phyloP scores from a whole-genome alignment of 2,797 vertebrate genomes.

The Arnoldichthys spilopterus region DNA sequence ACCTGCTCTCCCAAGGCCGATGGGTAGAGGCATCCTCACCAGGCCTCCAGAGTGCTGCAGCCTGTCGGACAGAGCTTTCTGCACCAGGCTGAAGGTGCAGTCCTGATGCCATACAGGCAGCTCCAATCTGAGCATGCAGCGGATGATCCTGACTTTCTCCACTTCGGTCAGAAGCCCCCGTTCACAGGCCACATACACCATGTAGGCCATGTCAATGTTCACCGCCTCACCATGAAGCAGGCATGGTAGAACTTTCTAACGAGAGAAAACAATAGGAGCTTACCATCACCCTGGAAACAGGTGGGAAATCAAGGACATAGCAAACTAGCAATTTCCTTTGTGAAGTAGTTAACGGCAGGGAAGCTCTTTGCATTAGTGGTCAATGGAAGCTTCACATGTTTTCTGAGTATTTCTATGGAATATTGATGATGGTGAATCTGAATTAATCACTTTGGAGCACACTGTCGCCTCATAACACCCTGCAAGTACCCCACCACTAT shows the following conservation, averaged over 20 bases:
- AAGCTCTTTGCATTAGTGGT: no score
- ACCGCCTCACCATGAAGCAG: constrained; percentile 79
- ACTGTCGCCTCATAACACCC: no score
- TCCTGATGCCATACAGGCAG: constrained; percentile 76
- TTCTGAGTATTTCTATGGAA: no score
- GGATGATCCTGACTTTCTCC: constrained; percentile 73
- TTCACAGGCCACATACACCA: constrained; percentile 74
- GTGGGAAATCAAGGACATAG: no score
- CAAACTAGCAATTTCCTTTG: no score
- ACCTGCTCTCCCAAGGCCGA: constrained; percentile 81
- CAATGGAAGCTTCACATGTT: no score
- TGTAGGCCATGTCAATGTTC: constrained; percentile 80
- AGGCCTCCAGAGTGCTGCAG: constrained; percentile 77
- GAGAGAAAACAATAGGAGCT: no score
- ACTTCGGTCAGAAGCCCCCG: constrained; percentile 64
- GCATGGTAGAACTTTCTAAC: constrained; percentile 74
- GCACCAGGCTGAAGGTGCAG: constrained; percentile 74
- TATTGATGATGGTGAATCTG: no score
- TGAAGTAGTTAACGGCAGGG: no score
- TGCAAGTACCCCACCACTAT: no score
- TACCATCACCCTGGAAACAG: no score
- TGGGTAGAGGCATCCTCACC: constrained; percentile 81
- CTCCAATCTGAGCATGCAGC: constrained; percentile 76
- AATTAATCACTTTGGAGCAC: no score
- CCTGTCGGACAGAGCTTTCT: constrained; percentile 71